Evolutionary conservation across 2,113 vertebrate species (phyloP).

Genomic region (Thalassoma bifasciatum): DNA sequence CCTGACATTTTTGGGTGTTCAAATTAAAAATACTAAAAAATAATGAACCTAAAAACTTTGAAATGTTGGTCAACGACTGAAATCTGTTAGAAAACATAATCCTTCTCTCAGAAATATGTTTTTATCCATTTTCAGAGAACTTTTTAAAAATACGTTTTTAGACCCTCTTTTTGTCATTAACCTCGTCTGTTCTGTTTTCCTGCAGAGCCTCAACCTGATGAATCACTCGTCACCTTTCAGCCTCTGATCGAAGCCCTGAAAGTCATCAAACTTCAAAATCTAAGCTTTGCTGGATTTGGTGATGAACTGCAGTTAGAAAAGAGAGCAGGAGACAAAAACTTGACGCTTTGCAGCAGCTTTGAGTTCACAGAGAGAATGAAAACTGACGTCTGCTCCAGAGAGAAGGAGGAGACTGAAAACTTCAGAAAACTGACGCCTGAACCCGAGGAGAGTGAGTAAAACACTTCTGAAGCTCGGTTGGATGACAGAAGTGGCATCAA

Average conservation of each 20-base stretch:
- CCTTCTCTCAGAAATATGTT: too few relatives aligned
- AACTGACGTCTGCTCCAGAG: background rate
- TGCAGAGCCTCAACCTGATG: conserved; percentile 70
- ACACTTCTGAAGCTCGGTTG: too few relatives aligned
- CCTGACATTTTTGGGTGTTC: too few relatives aligned
- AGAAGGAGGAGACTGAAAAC: conserved; percentile 42
- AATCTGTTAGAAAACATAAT: too few relatives aligned
- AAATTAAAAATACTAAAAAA: too few relatives aligned
- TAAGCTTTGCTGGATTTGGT: background rate
- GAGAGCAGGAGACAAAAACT: background rate
- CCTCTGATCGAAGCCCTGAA: conserved; percentile 67
- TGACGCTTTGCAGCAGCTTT: background rate
- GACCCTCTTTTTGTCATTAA: too few relatives aligned
- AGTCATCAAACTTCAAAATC: conserved; percentile 19
- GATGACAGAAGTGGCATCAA: too few relatives aligned
- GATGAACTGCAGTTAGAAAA: conserved; percentile 10
- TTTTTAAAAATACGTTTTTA: too few relatives aligned
- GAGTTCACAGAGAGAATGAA: conserved; percentile 63
- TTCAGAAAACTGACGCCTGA: conserved; percentile 62
- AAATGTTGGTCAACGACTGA: too few relatives aligned
- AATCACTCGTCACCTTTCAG: conserved; percentile 34
- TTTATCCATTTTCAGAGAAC: too few relatives aligned
- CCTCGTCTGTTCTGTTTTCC: conserved; percentile 3
- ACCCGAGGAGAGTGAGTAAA: conserved; percentile 65
- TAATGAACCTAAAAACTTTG: too few relatives aligned